Conservation (phyloP, 2,888 invertebrate species). For the Dinocampus coccinellae region DNA sequence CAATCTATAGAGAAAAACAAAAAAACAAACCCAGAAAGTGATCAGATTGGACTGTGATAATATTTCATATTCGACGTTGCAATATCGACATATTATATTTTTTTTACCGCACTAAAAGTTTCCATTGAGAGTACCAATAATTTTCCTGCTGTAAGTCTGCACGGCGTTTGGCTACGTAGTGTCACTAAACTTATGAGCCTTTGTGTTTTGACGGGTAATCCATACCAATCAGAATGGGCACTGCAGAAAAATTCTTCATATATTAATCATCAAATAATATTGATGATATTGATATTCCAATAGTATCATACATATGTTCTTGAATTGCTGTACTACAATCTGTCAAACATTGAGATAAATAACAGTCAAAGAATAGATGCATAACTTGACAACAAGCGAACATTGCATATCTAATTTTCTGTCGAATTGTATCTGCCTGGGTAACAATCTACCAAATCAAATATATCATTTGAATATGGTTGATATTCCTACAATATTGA, state of each 20-base stretch:
- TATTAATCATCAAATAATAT: no score
- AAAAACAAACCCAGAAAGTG: no score
- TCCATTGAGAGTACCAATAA: constrained; percentile 30
- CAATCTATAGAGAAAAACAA: background rate
- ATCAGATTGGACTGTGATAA: no score
- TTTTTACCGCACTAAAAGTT: constrained; percentile 28
- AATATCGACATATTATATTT: no score
- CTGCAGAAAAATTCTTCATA: background rate
- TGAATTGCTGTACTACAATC: background rate
- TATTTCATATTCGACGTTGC: no score
- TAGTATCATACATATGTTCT: background rate
- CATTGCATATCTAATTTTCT: background rate
- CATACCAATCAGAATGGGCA: constrained; percentile 32
- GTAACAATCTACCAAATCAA: constrained; percentile 8
- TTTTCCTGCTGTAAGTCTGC: constrained; percentile 33
- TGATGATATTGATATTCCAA: no score
- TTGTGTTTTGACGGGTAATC: constrained; percentile 23
- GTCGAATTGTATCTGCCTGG: background rate
- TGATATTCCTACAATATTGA: no score
- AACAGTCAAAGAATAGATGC: constrained; percentile 12
- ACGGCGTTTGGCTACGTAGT: constrained; percentile 27
- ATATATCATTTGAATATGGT: background rate
- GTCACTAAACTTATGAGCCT: no score
- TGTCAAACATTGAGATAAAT: background rate
- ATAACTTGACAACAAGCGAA: background rate